Base-by-base conservation (phyloP, 2,113 vertebrate genomes). In the Pycnonotus jocosus region DNA sequence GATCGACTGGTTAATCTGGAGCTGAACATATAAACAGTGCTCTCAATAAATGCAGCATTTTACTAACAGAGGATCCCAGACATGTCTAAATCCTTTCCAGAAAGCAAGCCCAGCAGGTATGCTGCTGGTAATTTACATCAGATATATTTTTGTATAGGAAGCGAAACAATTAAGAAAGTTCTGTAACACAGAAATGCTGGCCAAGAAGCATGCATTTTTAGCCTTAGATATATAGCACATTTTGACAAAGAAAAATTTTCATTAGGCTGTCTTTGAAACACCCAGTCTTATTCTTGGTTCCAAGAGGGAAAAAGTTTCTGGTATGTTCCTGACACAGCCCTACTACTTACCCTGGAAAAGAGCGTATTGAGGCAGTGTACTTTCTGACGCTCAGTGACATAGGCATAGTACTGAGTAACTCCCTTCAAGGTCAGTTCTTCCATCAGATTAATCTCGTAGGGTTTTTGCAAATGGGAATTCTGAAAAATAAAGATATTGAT, bases 1-100 rank as follows among this genome's bases (percentile, higher is more conserved):
- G 97, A 99, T 99, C 4, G 99, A 99, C 97, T 99, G 99, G 98
- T 99, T 99, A 97, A 99, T 99, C 98, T 99, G 99, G 97, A 99
- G 99, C 99, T 99, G 91, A 96, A 96, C 7, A 69, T 15, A 84
- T 2, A 91, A 66, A 57, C 5, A 88, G 7, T 1, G 1, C 4
- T 44, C 38, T 95, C 69, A 69, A 60, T 77, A 81, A 89, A 61
- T 2, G 11, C 27, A 74, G 47, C 17, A 28, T 45, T 87, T 82
- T 37, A 90, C 31, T 58, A 86, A 80, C 35, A 83, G 48, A 38
- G 3, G 9, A 70, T 21, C 20, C 31, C 42, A 90, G n/a, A 57
- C 8, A 0, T 1, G 6, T 56, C 54, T 77, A 88, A 80, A 88
- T 17, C 17, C 57, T 56, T 13, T 45, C 31, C 51, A 62, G 25